Evolutionary conservation across 2,113 vertebrate species (phyloP).

Genomic region (Enhydra lutris): DNA sequence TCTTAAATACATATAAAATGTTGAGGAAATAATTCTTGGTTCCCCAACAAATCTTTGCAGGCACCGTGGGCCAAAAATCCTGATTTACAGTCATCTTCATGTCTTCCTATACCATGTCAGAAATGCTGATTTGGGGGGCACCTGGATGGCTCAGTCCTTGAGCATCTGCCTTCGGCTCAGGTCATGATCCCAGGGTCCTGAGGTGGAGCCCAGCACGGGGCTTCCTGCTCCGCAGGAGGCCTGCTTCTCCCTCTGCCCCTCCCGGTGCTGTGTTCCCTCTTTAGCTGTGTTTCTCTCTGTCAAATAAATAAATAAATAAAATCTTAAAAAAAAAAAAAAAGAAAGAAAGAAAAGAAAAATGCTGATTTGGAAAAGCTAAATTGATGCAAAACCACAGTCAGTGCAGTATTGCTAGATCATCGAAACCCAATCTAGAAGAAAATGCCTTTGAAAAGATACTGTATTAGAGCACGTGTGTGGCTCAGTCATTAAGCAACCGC

Average conservation of each 20-base stretch:
- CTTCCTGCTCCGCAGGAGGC: too few relatives aligned
- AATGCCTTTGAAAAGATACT: neutral
- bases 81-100: neutral
- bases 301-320: too few relatives aligned
- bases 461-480: too few relatives aligned
- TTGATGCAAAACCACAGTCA: neutral
- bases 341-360: neutral
- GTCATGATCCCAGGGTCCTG: too few relatives aligned
- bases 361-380: neutral
- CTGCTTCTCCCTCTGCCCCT: too few relatives aligned
- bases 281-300: too few relatives aligned
- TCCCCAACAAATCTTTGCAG: neutral
- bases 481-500: too few relatives aligned
- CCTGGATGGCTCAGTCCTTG: too few relatives aligned
- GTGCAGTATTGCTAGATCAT: neutral
- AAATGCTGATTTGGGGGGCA: neutral
- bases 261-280: too few relatives aligned
- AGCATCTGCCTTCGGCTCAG: too few relatives aligned
- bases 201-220: too few relatives aligned
- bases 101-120: neutral
- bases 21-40: neutral
- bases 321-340: neutral
- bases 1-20: neutral
- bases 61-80: neutral
- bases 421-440: neutral